phyloP scores from a whole-genome alignment of 2,888 invertebrate genomes.

The Meiosimyza platycephala region DNA sequence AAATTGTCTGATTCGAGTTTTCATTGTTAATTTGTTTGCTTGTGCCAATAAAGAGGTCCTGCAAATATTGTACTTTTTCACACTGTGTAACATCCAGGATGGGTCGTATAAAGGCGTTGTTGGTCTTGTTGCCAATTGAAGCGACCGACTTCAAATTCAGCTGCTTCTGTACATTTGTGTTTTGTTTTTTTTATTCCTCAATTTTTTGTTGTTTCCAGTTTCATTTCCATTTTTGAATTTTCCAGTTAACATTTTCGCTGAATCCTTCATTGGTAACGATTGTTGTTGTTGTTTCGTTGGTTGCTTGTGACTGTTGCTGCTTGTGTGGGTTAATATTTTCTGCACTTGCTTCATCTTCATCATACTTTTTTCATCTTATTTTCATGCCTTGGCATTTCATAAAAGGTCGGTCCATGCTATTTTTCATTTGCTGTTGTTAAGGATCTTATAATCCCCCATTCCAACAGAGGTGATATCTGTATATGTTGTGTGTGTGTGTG shows the following conservation, averaged over 20 bases:
- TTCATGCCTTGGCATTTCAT: not conserved
- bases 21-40: too few relatives aligned
- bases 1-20: too few relatives aligned
- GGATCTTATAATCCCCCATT: not conserved
- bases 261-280: conserved; percentile 3
- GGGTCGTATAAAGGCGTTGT: not conserved
- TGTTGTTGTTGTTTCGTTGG: not conserved
- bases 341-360: not conserved
- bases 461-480: not conserved
- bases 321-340: not conserved
- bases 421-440: not conserved
- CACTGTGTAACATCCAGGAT: too few relatives aligned
- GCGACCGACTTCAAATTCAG: not conserved
- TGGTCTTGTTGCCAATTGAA: not conserved
- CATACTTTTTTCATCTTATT: not conserved
- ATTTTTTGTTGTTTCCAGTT: conserved; percentile 8
- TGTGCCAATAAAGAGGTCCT: too few relatives aligned
- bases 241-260: conserved; percentile 26
- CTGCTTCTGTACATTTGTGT: not conserved
- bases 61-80: too few relatives aligned
- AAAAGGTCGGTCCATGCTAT: not conserved
- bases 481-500: not conserved
- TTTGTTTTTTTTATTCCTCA: not conserved
- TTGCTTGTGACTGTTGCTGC: not conserved
- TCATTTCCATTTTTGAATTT: not conserved